Base-by-base conservation (phyloP, 2,888 invertebrate species). In the Lithophane socia region DNA sequence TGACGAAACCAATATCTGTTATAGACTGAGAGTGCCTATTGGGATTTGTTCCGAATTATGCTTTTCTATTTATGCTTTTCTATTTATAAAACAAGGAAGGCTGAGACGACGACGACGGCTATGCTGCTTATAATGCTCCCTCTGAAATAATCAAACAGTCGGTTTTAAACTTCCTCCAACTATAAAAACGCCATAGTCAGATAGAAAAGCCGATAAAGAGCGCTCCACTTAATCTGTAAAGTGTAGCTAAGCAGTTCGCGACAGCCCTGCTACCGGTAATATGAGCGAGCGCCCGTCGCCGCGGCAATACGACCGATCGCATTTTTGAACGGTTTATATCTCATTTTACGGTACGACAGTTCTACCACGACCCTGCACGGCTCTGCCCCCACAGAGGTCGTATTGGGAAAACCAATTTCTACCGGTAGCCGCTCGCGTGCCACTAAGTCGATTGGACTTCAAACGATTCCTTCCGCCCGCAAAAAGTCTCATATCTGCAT, bases 241-340 rank as follows among this genome's bases (percentile, higher is more conserved):
- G 44, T 58, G 74, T 65, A 44, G 68, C 61, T 72, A 74, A 77
- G 71, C 71, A 75, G 56, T 29, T 52, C 1, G 24, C 52, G 86
- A 86, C 88, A 89, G 83, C 86, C 86, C 82, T 86, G 80, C 79
- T 84, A 77, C 77, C 67, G 78, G 83, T 75, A 83, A 89, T 87
- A 79, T 84, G 84, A 88, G 85, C 79, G 80, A 90, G 84, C 87
- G 85, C 87, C 85, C 83, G 80, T 83, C 83, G 83, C 73, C 83
- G 79, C 85, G 76, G 88, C 90, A 88, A 90, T 90, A 88, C 87
- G 91, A 91, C 88, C 90, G 92, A 93, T 94, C 92, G 91, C 92
- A 93, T 94, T 95, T 96, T 95, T 94, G 93, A 94, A 87, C 93
- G 92, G 91, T 93, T 94, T 94, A 95, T 94, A 95, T 94, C 94